These are phyloP conservation scores for Thunnus albacares DNA, from an alignment of 2,797 vertebrate species.

Conservation along the genomic window DNA sequence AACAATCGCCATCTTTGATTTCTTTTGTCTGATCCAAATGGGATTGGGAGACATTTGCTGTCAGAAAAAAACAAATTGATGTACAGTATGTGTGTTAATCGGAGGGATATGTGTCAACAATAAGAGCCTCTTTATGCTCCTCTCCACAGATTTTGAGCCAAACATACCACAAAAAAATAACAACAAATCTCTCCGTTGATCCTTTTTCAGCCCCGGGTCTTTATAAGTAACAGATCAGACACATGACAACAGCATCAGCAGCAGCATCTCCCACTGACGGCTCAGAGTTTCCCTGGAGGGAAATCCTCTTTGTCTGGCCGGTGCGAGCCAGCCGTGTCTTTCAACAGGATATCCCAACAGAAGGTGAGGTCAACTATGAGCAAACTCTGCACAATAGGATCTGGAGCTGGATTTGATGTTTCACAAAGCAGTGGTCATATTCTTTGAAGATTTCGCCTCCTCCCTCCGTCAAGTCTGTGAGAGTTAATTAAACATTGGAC, in stretches of 20 bases:
- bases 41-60: background rate
- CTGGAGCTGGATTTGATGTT: conserved; percentile 81
- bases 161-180: conserved; percentile 17
- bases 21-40: background rate
- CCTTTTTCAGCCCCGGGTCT: conserved; percentile 35
- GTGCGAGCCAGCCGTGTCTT: conserved; percentile 64
- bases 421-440: conserved; percentile 79
- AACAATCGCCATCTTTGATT: conserved; percentile 3
- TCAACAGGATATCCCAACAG: conserved; percentile 80
- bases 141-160: conserved; percentile 10
- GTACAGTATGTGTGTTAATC: conserved; percentile 9
- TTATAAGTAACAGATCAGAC: conserved; percentile 64
- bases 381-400: conserved; percentile 78
- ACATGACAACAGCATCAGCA: conserved; percentile 40
- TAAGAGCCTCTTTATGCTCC: background rate
- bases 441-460: conserved; percentile 78
- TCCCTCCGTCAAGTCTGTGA: conserved; percentile 60
- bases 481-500: conserved; percentile 79
- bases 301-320: conserved; percentile 79
- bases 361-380: conserved; percentile 87
- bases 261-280: conserved; percentile 75
- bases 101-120: conserved; percentile 6
- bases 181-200: conserved; percentile 33
- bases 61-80: conserved; percentile 2
- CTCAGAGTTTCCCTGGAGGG: conserved; percentile 76